Conservation (phyloP, 2,797 vertebrate genomes). For the Hippopotamyrus pictus region DNA sequence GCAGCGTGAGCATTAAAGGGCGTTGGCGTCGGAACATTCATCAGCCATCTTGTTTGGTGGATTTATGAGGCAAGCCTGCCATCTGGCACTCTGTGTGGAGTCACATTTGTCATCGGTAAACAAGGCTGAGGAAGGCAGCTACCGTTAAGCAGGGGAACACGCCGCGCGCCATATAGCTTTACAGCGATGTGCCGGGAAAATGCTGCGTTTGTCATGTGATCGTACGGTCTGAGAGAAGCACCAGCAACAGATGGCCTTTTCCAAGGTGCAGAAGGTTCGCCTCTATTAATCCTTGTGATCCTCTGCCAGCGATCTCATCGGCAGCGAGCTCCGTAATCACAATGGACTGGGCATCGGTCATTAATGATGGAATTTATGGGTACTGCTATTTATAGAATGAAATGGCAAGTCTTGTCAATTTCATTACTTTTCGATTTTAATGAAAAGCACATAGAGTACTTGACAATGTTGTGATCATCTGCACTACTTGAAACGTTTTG, state of each 20-base stretch:
- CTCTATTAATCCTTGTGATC: constrained; percentile 63
- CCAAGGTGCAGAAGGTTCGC: constrained; percentile 51
- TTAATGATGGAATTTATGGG: constrained; percentile 14
- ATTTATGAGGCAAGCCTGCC: constrained; percentile 61
- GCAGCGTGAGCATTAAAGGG: constrained; percentile 35
- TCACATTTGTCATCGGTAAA: constrained; percentile 66
- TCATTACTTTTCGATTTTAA: not conserved
- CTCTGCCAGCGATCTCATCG: constrained; percentile 53
- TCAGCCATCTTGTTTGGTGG: constrained; percentile 57
- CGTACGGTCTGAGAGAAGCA: constrained; percentile 57
- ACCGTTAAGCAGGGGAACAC: constrained; percentile 56
- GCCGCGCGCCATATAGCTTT: constrained; percentile 53
- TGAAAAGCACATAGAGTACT: not conserved
- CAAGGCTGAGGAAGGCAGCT: constrained; percentile 61
- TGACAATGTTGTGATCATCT: not conserved
- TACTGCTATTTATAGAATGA: not conserved
- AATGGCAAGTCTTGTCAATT: not conserved
- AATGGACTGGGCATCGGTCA: constrained; percentile 55
- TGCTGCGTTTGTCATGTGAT: constrained; percentile 54
- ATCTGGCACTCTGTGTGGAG: constrained; percentile 64
- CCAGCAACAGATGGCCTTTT: constrained; percentile 68
- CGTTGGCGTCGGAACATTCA: constrained; percentile 59
- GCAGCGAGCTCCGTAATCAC: constrained; percentile 47
- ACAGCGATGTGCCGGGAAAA: constrained; percentile 56
- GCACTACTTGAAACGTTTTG: not conserved